A percentile compares a stretch with the other conserved stretches of the same genome.
Evolutionary conservation across 1,140 invertebrate genomes (phyloP).

Genomic region (Drosophila murphyi): DNA sequence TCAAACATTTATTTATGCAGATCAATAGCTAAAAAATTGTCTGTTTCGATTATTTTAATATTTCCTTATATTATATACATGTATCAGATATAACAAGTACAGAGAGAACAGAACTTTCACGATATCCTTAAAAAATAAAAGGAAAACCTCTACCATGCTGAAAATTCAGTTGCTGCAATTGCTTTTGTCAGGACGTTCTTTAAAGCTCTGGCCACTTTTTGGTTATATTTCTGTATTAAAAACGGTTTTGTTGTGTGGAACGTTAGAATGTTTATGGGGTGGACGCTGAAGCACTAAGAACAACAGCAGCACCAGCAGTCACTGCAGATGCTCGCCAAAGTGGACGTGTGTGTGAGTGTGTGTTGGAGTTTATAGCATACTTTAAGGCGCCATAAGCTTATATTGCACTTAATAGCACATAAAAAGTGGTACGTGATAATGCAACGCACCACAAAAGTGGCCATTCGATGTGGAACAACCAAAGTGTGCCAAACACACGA

Average conservation of each 20-base stretch:
- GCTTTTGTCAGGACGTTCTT: conserved; percentile 9
- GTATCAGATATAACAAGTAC: no score
- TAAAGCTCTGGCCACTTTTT: conserved; percentile 42
- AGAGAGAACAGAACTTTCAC: no score
- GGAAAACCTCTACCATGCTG: no score
- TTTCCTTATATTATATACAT: no score
- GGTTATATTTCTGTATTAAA: conserved; percentile 55
- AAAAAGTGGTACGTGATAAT: conserved; percentile 78
- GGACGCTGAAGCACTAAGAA: conserved; percentile 1
- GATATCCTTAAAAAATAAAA: no score
- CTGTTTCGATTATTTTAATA: background rate
- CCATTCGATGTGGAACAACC: conserved; percentile 50
- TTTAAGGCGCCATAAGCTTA: conserved; percentile 76
- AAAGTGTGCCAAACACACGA: conserved; percentile 17
- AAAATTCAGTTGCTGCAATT: conserved; percentile 15
- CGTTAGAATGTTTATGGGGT: conserved; percentile 53
- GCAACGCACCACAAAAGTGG: conserved; percentile 73
- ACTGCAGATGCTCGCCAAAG: conserved; percentile 54
- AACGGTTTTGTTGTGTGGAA: conserved; percentile 47
- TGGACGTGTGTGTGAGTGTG: conserved; percentile 37
- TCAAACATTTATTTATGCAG: no score
- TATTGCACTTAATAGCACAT: conserved; percentile 80
- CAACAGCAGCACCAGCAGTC: background rate
- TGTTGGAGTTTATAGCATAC: conserved; percentile 69
- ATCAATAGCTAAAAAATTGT: background rate